These are phyloP conservation scores for Alentia gelatinosa DNA, from an alignment of 2,888 invertebrate genomes.

Conservation along the genomic window DNA sequence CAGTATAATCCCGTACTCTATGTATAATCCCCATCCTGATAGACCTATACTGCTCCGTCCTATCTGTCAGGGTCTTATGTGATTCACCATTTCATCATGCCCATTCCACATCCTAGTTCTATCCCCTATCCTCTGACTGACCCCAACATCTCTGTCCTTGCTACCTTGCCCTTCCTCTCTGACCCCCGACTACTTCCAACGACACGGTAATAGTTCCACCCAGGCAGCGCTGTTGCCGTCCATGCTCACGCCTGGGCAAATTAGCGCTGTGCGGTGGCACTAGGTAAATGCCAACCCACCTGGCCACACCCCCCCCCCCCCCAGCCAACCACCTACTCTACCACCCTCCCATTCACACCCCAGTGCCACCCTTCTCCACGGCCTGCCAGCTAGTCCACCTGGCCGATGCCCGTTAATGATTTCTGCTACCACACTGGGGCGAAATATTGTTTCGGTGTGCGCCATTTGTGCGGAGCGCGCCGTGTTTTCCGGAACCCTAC, in stretches of 20 bases:
- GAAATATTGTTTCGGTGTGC: neutral
- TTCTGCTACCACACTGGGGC: neutral
- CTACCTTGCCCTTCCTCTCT: neutral
- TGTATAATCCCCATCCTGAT: too few species aligned
- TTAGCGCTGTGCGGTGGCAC: neutral
- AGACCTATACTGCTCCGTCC: too few species aligned
- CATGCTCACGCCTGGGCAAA: neutral
- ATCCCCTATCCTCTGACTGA: neutral
- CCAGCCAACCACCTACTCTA: neutral
- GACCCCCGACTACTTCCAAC: neutral
- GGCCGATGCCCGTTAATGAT: conserved; percentile 2
- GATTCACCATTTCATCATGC: too few species aligned
- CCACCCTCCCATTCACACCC: neutral
- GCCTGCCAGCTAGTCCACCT: neutral
- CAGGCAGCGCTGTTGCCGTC: neutral
- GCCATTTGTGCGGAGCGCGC: neutral
- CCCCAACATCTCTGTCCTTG: neutral
- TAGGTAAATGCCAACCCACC: neutral
- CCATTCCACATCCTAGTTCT: too few species aligned
- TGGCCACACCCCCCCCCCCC: neutral
- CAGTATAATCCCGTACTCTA: too few species aligned
- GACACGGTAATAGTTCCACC: neutral
- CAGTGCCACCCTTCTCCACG: neutral
- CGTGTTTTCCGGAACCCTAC: too few species aligned
- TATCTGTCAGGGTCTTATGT: too few species aligned